Evolutionary conservation across 2,888 invertebrate genomes (phyloP).

Genomic region (Heliothis peltigera): DNA sequence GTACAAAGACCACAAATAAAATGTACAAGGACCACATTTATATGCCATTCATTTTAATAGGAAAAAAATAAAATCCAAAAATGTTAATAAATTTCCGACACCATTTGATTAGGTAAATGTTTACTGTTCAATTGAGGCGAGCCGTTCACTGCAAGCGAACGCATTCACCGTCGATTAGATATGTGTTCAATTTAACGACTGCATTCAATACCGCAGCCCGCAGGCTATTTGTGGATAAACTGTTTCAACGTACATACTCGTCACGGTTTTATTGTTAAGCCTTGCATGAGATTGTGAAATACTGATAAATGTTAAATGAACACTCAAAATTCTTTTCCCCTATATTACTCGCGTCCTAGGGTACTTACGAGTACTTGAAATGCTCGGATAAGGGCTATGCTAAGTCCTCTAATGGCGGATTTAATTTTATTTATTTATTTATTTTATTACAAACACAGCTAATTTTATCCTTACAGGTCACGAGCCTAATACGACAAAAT

Average conservation of each 20-base stretch:
- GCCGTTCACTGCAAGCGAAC: slow-evolving; percentile 5
- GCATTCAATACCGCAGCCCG: slow-evolving; percentile 13
- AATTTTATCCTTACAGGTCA: no score
- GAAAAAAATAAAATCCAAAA: slow-evolving; percentile 2
- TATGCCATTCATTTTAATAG: no score
- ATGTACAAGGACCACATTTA: no score
- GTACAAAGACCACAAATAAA: no score
- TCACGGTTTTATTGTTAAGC: slow-evolving; percentile 12
- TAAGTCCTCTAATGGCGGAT: no score
- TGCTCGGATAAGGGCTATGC: no score
- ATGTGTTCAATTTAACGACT: slow-evolving; percentile 28
- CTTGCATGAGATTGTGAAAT: neutral
- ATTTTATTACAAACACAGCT: no score
- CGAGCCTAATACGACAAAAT: no score
- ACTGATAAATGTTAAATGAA: neutral
- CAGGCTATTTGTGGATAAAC: slow-evolving; percentile 8
- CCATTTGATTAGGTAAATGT: slow-evolving; percentile 2
- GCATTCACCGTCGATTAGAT: slow-evolving; percentile 22
- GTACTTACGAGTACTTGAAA: no score
- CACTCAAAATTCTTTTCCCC: no score
- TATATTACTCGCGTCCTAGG: no score
- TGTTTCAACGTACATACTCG: neutral
- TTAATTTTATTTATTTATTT: no score
- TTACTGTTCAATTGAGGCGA: slow-evolving; percentile 13
- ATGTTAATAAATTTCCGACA: slow-evolving; percentile 2